These are phyloP conservation scores for Capreolus pygargus DNA, from an alignment of 2,113 vertebrate genomes.

Conservation along the genomic window DNA sequence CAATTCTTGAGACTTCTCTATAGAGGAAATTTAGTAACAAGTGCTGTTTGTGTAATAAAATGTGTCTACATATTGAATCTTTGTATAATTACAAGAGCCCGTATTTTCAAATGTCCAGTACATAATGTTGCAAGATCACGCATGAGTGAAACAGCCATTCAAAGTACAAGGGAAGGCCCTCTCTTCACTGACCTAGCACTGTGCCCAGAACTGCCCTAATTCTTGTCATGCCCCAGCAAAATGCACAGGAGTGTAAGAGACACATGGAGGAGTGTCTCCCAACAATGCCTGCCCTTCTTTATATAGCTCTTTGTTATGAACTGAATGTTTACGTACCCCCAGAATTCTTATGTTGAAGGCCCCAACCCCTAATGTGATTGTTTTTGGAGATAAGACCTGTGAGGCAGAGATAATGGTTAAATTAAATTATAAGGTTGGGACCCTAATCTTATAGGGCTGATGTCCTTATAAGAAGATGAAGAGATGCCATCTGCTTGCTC, in stretches of 20 bases:
- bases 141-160: background rate
- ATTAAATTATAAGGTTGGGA: background rate
- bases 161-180: background rate
- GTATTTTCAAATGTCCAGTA: background rate
- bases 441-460: background rate
- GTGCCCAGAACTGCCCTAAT: background rate
- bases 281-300: background rate
- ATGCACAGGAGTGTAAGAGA: background rate
- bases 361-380: background rate
- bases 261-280: background rate
- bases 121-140: background rate
- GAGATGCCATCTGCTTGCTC: background rate
- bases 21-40: background rate
- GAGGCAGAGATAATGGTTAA: background rate
- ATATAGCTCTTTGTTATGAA: background rate
- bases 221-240: background rate
- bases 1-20: background rate
- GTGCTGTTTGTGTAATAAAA: background rate
- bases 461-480: background rate
- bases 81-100: background rate
- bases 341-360: background rate
- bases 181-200: background rate
- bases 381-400: background rate
- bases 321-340: background rate
- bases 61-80: background rate